Base-by-base conservation (phyloP, 2,797 vertebrate species). In the Cyprinodon diabolis region DNA sequence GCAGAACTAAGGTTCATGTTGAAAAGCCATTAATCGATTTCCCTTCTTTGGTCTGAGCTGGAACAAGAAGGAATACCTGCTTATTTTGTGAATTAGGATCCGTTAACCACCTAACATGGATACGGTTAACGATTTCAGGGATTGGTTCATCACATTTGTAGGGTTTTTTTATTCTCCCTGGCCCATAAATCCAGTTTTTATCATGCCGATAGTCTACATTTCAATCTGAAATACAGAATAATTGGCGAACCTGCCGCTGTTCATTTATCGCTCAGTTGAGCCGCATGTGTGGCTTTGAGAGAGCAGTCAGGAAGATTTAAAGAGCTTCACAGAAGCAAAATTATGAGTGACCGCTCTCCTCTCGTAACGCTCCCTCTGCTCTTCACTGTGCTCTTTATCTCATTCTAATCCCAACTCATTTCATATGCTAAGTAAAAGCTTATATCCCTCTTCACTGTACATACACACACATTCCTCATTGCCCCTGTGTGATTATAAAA, bases 361-460 rank as follows among this genome's bases (percentile, higher is more conserved):
- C 89, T 86, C 72, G 57, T 90, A 86, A 84, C 82, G 77, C 86
- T 87, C 87, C 76, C 76, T 80, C 71, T 79, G 81, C 91, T 92
- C 88, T 87, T 85, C 87, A 85, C 81, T 80, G 65, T 69, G 74
- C 86, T 89, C 90, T 92, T 90, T 88, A 92, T 93, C 89, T 91
- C 83, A 51, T 80, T 88, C 83, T 93, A 94, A 94, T 94, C 92
- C 92, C 82, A 81, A 83, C 90, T 93, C 90, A 92, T 93, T 94
- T 94, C 82, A 92, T 93, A 94, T 93, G 91, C 90, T 91, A 93
- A 94, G 90, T 92, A 91, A 91, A 91, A 91, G 90, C 91, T 92
- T 93, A 93, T 93, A 93, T 89, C 78, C 85, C 85, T 86, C 86
- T 85, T 84, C 86, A 89, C 86, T 81, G 82, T 79, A 91, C 84